A percentile compares a stretch with the other conserved stretches of the same genome.
Conservation (phyloP, 2,888 invertebrate genomes). For the Callinectes sapidus region DNA sequence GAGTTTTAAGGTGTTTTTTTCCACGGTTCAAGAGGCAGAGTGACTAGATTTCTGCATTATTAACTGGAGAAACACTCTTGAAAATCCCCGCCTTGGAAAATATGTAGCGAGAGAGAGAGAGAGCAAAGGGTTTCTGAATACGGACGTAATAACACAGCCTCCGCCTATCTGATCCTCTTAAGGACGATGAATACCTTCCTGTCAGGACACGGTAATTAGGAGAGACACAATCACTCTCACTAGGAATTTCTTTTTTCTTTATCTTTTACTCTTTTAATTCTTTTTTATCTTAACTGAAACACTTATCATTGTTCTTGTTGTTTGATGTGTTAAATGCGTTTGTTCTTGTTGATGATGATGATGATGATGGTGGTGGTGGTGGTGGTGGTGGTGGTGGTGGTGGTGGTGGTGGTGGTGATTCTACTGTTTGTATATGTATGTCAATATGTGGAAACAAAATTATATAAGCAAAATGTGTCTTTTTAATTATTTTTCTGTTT, state of each 20-base stretch:
- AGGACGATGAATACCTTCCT: constrained; percentile 36
- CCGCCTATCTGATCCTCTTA: constrained; percentile 33
- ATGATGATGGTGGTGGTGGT: too few relatives aligned
- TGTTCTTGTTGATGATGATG: background rate
- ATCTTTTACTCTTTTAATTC: background rate
- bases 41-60: too few relatives aligned
- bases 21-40: too few relatives aligned
- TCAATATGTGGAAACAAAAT: too few relatives aligned
- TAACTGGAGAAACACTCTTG: too few relatives aligned
- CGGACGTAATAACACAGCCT: constrained; percentile 10
- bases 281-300: background rate
- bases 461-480: too few relatives aligned
- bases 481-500: too few relatives aligned
- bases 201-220: background rate
- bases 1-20: too few relatives aligned
- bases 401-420: background rate
- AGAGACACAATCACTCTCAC: constrained; percentile 15
- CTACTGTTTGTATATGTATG: too few relatives aligned
- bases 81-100: too few relatives aligned
- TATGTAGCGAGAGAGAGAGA: too few relatives aligned
- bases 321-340: background rate
- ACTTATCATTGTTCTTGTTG: background rate
- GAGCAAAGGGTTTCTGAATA: too few relatives aligned
- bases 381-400: background rate
- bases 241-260: background rate